Evolutionary conservation across 2,113 vertebrate species (phyloP).

Genomic region (Pachyramphus minor): DNA sequence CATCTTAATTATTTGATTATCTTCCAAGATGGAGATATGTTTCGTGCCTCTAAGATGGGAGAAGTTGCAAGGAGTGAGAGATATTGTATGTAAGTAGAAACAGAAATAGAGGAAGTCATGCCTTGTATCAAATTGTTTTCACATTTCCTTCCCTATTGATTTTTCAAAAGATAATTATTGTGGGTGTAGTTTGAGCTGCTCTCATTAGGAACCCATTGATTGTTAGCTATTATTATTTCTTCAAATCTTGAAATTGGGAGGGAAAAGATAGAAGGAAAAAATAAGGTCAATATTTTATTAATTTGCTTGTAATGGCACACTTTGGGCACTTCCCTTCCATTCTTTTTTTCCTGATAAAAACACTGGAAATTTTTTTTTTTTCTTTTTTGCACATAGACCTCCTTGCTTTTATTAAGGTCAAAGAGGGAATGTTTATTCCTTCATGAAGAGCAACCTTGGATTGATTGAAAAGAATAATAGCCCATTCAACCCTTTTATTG

Average conservation of each 20-base stretch:
- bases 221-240: constrained; percentile 36
- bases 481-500: background rate
- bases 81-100: background rate
- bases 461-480: constrained; percentile 23
- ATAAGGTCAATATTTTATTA: constrained; percentile 20
- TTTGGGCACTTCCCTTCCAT: background rate
- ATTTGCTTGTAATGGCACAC: background rate
- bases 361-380: background rate
- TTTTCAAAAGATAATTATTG: constrained; percentile 66
- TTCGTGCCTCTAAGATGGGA: background rate
- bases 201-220: constrained; percentile 71
- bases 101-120: constrained; percentile 15
- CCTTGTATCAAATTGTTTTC: constrained; percentile 40
- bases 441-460: constrained; percentile 43
- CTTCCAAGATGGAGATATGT: background rate
- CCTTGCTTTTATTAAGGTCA: constrained; percentile 34
- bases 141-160: constrained; percentile 62
- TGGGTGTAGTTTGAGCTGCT: constrained; percentile 43
- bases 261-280: background rate
- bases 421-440: background rate
- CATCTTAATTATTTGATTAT: constrained; percentile 70
- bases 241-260: constrained; percentile 3
- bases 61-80: background rate
- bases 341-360: background rate
- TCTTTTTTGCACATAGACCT: background rate